Percentiles rank a stretch among this genome's conserved stretches.
phyloP scores from a whole-genome alignment of 2,797 vertebrate species.

The Lemur catta region DNA sequence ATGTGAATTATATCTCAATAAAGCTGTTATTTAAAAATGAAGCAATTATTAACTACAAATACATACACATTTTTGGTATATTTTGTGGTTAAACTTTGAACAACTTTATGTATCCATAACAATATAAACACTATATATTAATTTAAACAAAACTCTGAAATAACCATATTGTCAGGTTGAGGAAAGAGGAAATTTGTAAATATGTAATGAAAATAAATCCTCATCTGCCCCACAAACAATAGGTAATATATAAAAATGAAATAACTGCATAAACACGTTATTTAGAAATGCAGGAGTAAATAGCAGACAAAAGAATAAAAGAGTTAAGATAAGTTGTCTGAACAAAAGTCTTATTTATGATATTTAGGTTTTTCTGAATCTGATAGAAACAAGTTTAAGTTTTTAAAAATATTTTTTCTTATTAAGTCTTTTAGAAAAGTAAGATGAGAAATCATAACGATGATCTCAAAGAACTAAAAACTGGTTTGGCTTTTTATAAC shows the following conservation, averaged over 20 bases:
- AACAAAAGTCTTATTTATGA: not conserved
- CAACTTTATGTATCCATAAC: not conserved
- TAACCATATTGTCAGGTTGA: not conserved
- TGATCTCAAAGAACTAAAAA: not conserved
- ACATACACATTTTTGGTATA: not conserved
- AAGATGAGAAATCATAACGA: not conserved
- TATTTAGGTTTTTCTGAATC: not conserved
- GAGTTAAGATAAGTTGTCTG: not conserved
- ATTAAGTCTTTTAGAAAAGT: not conserved
- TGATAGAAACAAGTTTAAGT: not conserved
- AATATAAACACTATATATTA: not conserved
- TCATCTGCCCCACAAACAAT: not conserved
- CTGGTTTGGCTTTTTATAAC: not conserved
- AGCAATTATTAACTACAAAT: too few species aligned
- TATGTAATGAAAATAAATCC: not conserved
- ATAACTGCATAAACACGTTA: not conserved
- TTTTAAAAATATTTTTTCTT: not conserved
- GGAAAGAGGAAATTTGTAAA: not conserved
- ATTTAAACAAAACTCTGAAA: not conserved
- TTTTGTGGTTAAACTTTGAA: not conserved
- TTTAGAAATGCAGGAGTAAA: not conserved
- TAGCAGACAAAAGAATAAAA: not conserved
- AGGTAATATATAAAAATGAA: not conserved
- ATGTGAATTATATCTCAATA: too few species aligned
- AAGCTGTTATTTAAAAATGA: too few species aligned